phyloP scores from a whole-genome alignment of 2,888 invertebrate genomes.

The Eilema caniola region DNA sequence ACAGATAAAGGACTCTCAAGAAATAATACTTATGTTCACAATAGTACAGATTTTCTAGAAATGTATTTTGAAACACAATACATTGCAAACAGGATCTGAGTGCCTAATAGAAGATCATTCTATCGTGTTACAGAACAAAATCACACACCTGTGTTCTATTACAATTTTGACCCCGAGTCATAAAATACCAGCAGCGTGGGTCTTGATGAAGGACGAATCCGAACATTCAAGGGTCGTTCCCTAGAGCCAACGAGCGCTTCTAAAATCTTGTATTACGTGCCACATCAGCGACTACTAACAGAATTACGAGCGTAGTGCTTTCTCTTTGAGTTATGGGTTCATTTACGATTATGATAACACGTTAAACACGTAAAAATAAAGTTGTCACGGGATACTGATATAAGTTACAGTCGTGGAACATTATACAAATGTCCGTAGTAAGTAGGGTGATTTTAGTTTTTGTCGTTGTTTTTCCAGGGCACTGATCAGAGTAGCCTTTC shows the following conservation, averaged over 20 bases:
- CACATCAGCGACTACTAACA: constrained; percentile 73
- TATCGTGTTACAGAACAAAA: constrained; percentile 26
- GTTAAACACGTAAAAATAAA: constrained; percentile 45
- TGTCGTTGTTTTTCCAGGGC: not conserved
- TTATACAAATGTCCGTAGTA: not conserved
- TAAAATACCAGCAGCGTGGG: constrained; percentile 68
- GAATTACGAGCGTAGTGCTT: constrained; percentile 71
- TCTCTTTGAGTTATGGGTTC: constrained; percentile 70
- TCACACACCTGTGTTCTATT: constrained; percentile 64
- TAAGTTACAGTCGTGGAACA: not conserved
- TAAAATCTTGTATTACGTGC: constrained; percentile 76
- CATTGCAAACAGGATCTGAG: not conserved
- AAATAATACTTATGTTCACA: not conserved
- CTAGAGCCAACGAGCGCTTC: constrained; percentile 62
- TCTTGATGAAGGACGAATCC: constrained; percentile 74
- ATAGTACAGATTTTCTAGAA: not conserved
- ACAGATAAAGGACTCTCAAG: not conserved
- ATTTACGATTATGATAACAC: constrained; percentile 69
- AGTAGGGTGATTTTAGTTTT: not conserved
- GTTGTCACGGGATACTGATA: constrained; percentile 2
- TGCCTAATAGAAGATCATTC: constrained; percentile 9
- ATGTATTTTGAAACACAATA: not conserved
- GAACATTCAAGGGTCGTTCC: constrained; percentile 73
- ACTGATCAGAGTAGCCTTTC: not conserved
- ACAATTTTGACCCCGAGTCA: constrained; percentile 66